These are phyloP conservation scores for Monodelphis domestica DNA, from an alignment of 2,797 vertebrate species.

Conservation along the genomic window DNA sequence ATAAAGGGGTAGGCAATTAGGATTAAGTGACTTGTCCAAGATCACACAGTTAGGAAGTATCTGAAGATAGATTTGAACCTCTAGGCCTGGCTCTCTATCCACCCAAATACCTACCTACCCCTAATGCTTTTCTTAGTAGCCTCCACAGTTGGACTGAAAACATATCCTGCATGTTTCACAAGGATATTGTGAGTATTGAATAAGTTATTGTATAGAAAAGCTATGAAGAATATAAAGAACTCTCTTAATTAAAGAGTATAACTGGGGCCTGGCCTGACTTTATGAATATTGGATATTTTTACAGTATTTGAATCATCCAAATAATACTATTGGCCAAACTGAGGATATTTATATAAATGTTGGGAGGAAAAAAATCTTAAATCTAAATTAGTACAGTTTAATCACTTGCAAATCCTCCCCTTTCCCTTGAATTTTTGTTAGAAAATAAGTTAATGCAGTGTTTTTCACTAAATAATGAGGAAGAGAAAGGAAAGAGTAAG, in stretches of 20 bases:
- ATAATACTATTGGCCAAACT: background rate
- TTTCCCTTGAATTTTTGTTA: slow-evolving; percentile 16
- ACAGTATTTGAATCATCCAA: background rate
- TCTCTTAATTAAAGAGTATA: background rate
- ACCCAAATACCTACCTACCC: too few species aligned
- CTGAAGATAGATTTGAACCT: too few species aligned
- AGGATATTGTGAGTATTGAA: background rate
- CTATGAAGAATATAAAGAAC: background rate
- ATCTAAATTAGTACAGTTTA: slow-evolving; percentile 30
- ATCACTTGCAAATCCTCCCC: slow-evolving; percentile 23
- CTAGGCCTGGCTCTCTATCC: too few species aligned
- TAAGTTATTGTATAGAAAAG: background rate
- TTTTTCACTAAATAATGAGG: slow-evolving; percentile 35
- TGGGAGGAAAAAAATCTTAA: slow-evolving; percentile 12
- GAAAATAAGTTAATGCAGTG: slow-evolving; percentile 22
- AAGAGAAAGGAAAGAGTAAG: slow-evolving; percentile 13
- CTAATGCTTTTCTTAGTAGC: background rate
- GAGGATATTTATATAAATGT: background rate
- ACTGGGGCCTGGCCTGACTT: too few species aligned
- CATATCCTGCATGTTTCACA: background rate
- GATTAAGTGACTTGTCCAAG: too few species aligned
- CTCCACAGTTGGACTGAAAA: background rate
- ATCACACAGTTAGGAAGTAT: too few species aligned
- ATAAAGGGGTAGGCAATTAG: too few species aligned
- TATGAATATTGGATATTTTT: background rate